Percentiles rank a stretch among this genome's conserved stretches.
Evolutionary conservation across 2,888 invertebrate species (phyloP).

Genomic region (Chelonus formosanus): DNA sequence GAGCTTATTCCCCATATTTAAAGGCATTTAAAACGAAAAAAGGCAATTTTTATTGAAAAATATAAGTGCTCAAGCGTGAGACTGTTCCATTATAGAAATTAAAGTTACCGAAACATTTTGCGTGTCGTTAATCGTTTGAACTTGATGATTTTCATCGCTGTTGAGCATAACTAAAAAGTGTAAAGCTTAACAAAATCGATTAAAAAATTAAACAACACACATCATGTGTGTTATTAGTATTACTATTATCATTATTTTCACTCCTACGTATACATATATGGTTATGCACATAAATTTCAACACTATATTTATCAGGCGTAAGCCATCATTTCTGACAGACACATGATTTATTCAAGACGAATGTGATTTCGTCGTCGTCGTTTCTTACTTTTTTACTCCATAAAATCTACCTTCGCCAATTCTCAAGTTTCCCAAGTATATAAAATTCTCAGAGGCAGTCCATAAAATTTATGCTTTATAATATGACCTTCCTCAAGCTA

Average conservation of each 20-base stretch:
- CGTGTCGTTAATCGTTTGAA: constrained; percentile 14
- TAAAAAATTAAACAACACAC: constrained; percentile 4
- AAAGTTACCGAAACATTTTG: constrained; percentile 3
- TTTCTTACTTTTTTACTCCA: constrained; percentile 30
- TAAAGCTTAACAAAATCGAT: constrained; percentile 1
- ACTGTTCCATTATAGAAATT: constrained; percentile 2
- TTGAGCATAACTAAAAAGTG: not conserved
- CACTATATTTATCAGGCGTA: constrained; percentile 40
- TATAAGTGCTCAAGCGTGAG: constrained; percentile 16
- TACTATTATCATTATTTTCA: not conserved
- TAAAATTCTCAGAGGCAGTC: constrained; percentile 13
- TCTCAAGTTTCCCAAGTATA: constrained; percentile 11
- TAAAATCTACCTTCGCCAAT: constrained; percentile 33
- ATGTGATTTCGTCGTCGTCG: constrained; percentile 40
- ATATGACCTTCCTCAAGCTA: constrained; percentile 6
- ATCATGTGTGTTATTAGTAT: no score
- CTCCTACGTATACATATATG: not conserved
- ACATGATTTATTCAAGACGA: constrained; percentile 43
- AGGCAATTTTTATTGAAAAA: not conserved
- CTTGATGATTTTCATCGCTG: not conserved
- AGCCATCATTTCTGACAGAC: constrained; percentile 43
- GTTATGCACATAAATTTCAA: no score
- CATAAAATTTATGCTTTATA: constrained; percentile 4
- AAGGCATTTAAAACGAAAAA: not conserved
- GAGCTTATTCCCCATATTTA: no score